Conservation (phyloP, 1,140 invertebrate species). For the Drosophila saltans region DNA sequence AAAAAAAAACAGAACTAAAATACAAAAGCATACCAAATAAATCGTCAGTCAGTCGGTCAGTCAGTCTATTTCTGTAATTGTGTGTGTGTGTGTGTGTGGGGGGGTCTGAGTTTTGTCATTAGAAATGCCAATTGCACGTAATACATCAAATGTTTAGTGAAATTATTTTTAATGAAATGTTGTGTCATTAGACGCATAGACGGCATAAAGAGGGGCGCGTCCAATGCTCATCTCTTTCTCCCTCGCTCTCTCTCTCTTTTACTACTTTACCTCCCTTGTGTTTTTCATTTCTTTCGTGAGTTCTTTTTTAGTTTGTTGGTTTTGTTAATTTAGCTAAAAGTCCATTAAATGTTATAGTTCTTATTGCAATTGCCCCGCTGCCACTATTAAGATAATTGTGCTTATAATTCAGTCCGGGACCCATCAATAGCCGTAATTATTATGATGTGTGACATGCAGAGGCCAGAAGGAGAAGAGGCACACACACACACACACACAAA, state of each 20-base stretch:
- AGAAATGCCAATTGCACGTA: conserved; percentile 79
- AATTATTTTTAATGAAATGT: conserved; percentile 82
- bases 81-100: conserved; percentile 6
- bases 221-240: conserved; percentile 49
- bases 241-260: conserved; percentile 25
- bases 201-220: conserved; percentile 64
- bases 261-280: conserved; percentile 8
- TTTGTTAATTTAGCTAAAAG: conserved; percentile 80
- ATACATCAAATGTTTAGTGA: conserved; percentile 78
- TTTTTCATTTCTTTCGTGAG: not conserved
- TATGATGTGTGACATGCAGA: conserved; percentile 69
- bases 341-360: conserved; percentile 74
- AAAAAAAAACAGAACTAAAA: not conserved
- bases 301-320: conserved; percentile 35
- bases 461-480: conserved; percentile 1
- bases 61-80: conserved; percentile 29
- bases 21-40: conserved; percentile 3
- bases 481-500: no score
- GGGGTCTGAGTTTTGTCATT: conserved; percentile 51
- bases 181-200: conserved; percentile 66
- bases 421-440: conserved; percentile 62
- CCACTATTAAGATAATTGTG: conserved; percentile 72
- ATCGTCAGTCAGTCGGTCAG: not conserved
- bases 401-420: conserved; percentile 30
- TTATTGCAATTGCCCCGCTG: conserved; percentile 49